Evolutionary conservation across 2,888 invertebrate genomes (phyloP).

Genomic region (Drosophila tanythrix): DNA sequence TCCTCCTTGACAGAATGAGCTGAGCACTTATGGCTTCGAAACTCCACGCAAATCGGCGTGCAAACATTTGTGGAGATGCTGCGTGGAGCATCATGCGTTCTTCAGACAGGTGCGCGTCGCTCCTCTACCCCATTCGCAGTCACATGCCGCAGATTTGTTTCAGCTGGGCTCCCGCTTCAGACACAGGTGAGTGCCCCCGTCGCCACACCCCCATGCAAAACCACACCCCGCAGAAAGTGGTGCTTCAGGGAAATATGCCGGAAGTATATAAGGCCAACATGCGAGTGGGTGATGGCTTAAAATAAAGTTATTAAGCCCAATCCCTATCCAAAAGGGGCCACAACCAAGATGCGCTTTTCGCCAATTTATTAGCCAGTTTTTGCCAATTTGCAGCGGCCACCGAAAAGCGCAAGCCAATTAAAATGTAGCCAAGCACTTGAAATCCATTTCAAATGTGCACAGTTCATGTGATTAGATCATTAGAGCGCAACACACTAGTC

Average conservation of each 20-base stretch:
- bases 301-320: constrained; percentile 63
- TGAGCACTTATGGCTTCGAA: constrained; percentile 98
- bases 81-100: constrained; percentile 97
- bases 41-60: constrained; percentile 96
- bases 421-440: constrained; percentile 66
- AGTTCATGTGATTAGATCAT: constrained; percentile 77
- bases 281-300: constrained; percentile 53
- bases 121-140: constrained; percentile 86
- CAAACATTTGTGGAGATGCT: constrained; percentile 98
- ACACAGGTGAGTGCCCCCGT: constrained; percentile 88
- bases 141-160: constrained; percentile 90
- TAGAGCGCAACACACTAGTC: constrained; percentile 51
- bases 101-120: constrained; percentile 94
- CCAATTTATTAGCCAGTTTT: constrained; percentile 55
- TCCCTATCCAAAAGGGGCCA: neutral
- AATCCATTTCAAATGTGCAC: constrained; percentile 54
- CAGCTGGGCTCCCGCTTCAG: constrained; percentile 92
- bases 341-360: constrained; percentile 28
- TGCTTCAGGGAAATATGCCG: constrained; percentile 51
- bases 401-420: constrained; percentile 70
- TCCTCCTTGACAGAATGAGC: constrained; percentile 90
- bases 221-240: neutral
- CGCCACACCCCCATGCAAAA: neutral
- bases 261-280: constrained; percentile 49
- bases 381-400: constrained; percentile 58